phyloP scores from a whole-genome alignment of 1,140 invertebrate genomes.

The Drosophila sproati region DNA sequence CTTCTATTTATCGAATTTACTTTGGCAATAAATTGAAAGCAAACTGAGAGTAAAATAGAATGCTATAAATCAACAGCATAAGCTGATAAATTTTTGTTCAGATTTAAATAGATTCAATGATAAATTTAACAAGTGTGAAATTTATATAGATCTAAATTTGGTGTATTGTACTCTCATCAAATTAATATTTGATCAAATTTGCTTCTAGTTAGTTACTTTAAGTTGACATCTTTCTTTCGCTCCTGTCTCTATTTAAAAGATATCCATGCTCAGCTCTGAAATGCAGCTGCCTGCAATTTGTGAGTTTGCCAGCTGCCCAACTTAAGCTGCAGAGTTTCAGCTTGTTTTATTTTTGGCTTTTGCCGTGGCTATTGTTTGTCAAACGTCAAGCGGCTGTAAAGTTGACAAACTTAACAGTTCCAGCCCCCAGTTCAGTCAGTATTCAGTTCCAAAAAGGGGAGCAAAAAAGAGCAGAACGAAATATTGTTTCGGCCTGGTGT shows the following conservation, averaged over 20 bases:
- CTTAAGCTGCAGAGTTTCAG: constrained; percentile 24
- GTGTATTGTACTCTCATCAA: too few relatives aligned
- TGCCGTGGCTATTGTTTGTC: constrained; percentile 60
- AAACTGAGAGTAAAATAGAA: neutral
- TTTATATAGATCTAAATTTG: too few relatives aligned
- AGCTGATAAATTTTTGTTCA: too few relatives aligned
- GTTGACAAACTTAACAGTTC: constrained; percentile 59
- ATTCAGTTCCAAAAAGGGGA: constrained; percentile 22
- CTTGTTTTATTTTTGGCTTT: constrained; percentile 17
- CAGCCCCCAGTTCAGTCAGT: constrained; percentile 35
- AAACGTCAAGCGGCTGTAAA: constrained; percentile 69
- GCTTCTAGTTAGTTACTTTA: neutral
- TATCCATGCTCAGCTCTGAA: neutral
- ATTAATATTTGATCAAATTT: too few relatives aligned
- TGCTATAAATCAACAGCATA: neutral
- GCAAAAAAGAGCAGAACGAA: constrained; percentile 24
- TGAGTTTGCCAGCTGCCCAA: constrained; percentile 43
- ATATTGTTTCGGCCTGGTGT: constrained; percentile 51
- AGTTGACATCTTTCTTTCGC: neutral
- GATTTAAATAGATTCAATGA: too few relatives aligned
- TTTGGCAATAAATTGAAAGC: neutral
- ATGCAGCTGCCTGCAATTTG: constrained; percentile 44
- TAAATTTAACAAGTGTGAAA: neutral
- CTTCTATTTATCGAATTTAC: neutral
- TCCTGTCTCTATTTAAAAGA: neutral